Percentiles rank a stretch among this genome's conserved stretches.
phyloP scores from a whole-genome alignment of 2,797 vertebrate species.

The Phalloptychus januarius region DNA sequence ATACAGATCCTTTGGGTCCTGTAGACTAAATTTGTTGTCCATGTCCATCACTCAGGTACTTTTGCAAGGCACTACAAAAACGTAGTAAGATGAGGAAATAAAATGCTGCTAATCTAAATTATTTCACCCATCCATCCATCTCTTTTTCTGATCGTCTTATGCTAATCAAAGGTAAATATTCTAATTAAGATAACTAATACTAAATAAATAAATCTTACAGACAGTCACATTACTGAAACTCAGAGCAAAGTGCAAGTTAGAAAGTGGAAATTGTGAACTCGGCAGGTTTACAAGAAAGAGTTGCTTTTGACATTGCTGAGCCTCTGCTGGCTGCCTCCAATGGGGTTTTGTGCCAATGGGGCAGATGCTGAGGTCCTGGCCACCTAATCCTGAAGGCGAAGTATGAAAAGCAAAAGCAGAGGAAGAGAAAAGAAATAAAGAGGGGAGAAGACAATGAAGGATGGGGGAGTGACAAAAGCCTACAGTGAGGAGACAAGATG shows the following conservation, averaged over 20 bases:
- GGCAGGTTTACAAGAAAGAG: conserved; percentile 68
- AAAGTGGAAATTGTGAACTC: conserved; percentile 65
- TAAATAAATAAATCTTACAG: conserved; percentile 20
- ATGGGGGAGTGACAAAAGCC: conserved; percentile 8
- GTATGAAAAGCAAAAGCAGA: conserved; percentile 34
- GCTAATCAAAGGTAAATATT: background rate
- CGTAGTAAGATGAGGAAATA: background rate
- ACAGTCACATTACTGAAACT: conserved; percentile 43
- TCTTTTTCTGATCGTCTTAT: background rate
- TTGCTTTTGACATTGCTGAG: conserved; percentile 62
- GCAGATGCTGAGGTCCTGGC: conserved; percentile 64
- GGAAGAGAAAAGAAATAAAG: conserved; percentile 19
- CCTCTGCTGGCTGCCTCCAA: conserved; percentile 58
- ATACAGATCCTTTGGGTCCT: background rate
- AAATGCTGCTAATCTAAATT: background rate
- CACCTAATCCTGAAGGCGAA: conserved; percentile 59
- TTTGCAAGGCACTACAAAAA: background rate
- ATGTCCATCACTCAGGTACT: background rate
- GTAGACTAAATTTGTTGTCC: background rate
- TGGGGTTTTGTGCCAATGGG: conserved; percentile 54
- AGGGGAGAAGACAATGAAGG: conserved; percentile 29
- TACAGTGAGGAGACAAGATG: conserved; percentile 19
- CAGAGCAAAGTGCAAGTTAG: conserved; percentile 42
- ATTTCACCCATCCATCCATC: background rate
- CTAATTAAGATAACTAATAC: conserved; percentile 28